A percentile compares a stretch with the other conserved stretches of the same genome.
phyloP scores from a whole-genome alignment of 2,888 invertebrate genomes.

The Campoplex capitator region DNA sequence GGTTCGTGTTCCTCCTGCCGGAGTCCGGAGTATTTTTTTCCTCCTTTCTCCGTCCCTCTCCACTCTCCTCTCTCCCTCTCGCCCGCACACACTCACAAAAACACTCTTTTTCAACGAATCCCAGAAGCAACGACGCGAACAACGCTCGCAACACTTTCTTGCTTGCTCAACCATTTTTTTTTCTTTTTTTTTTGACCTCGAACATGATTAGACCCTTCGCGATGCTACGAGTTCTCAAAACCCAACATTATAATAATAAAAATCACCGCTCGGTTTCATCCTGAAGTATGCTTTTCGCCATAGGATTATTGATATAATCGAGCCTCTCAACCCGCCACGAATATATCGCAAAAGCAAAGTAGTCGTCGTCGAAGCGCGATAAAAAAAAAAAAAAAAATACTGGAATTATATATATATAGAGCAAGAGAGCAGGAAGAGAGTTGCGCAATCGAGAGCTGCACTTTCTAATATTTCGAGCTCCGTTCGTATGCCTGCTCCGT shows the following conservation, averaged over 20 bases:
- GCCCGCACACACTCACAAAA: background rate
- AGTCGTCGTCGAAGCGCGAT: slow-evolving; percentile 19
- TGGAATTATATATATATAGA: slow-evolving; percentile 18
- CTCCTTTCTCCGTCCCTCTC: slow-evolving; percentile 37
- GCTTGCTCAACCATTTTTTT: slow-evolving; percentile 53
- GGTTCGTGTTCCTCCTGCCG: slow-evolving; percentile 51
- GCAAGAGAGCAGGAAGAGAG: slow-evolving; percentile 8
- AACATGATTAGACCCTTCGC: slow-evolving; percentile 55
- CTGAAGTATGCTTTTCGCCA: slow-evolving; percentile 38
- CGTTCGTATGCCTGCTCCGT: background rate
- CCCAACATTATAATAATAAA: slow-evolving; percentile 59
- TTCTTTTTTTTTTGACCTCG: slow-evolving; percentile 24
- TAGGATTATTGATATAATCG: slow-evolving; percentile 53
- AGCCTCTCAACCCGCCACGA: background rate
- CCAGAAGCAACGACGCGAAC: slow-evolving; percentile 28
- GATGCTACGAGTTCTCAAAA: slow-evolving; percentile 30
- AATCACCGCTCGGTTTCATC: slow-evolving; percentile 35
- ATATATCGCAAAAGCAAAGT: slow-evolving; percentile 33
- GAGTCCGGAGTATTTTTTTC: slow-evolving; percentile 32
- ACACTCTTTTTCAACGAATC: slow-evolving; percentile 3
- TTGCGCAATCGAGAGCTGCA: slow-evolving; percentile 50
- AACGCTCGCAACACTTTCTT: slow-evolving; percentile 31
- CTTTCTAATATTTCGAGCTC: slow-evolving; percentile 54
- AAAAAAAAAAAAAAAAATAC: slow-evolving; percentile 15
- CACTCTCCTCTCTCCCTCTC: slow-evolving; percentile 7